Evolutionary conservation across 2,888 invertebrate genomes (phyloP), one percentile per base, ranked within the genome.

Genomic region (Napeogenes inachia): DNA sequence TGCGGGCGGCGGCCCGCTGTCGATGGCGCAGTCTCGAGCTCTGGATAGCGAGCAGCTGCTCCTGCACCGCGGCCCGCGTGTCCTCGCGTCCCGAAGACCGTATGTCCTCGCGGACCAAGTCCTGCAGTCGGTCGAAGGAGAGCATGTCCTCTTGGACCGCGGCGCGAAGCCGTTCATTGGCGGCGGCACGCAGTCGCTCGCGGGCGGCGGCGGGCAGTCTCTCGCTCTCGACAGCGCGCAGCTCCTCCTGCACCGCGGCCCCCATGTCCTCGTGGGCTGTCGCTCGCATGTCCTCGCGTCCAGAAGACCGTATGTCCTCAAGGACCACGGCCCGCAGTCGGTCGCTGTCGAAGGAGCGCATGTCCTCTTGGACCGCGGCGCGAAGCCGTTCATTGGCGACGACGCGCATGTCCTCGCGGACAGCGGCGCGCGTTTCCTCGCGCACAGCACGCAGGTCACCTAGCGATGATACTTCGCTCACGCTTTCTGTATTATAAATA

Each of bases 231-330:
- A 30, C 60, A 13, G 72, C 77, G 54, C 85, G 80, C 5, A 42
- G 42, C 42, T 42, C 42, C 10, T 69, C 60, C 2, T 77, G 77
- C 0, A 80, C 75, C n/a, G 84, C 68, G 12, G 63, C 65, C 42
- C 86, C 81, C 73, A 87, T 74, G 54, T 82, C 81, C 63, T 84
- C 84, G 47, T 84, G 76, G 69, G 87, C 77, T 1, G 81, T 80
- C 6, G 62, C 62, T 3, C 42, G 42, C 42, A 42, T 42, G 42
- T 8, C 10, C 42, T 42, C 42, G 10, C 42, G 42, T 42, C 10
- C 12, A 2, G 42, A 6, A 10, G 42, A 6, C 8, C 12, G 42
- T 10, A 10, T 12, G 42, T 42, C 42, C 8, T 42, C 42, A 3
- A 12, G 42, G 3, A 42, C 42, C 12, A 42, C 10, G 10, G 12